phyloP scores from a whole-genome alignment of 37 sponge, comb jelly and placozoan species.

The Agelas oroides region DNA sequence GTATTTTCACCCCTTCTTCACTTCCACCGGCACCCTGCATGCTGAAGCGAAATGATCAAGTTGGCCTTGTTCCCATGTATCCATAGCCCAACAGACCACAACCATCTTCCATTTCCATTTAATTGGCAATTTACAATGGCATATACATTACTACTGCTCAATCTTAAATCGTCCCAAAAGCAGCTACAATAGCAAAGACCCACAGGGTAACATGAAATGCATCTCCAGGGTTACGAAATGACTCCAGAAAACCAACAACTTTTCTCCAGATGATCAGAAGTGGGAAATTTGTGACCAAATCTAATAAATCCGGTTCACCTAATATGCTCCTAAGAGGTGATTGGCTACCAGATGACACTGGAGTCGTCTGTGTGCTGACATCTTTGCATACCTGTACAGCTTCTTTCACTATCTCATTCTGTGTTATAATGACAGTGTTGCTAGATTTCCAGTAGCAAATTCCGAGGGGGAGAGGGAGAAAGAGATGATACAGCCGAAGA shows the following conservation, averaged over 20 bases:
- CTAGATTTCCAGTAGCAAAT: constrained; percentile 24
- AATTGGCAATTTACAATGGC: no score
- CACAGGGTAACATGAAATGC: constrained; percentile 64
- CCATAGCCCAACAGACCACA: no score
- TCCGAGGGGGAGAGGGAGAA: constrained; percentile 72
- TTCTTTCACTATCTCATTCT: not conserved
- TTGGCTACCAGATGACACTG: not conserved
- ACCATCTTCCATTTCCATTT: no score
- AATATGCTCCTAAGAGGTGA: not conserved
- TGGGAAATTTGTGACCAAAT: constrained; percentile 48
- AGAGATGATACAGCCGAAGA: constrained; percentile 70
- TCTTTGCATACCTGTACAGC: not conserved
- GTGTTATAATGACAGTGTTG: not conserved
- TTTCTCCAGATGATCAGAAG: constrained; percentile 65
- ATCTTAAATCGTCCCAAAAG: constrained; percentile 44
- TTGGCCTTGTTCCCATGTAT: no score
- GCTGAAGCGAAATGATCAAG: no score
- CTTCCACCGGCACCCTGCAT: no score
- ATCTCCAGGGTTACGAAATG: constrained; percentile 37
- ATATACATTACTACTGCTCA: no score
- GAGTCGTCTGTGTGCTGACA: not conserved
- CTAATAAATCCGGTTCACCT: not conserved
- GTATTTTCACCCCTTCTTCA: no score
- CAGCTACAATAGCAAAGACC: constrained; percentile 56
- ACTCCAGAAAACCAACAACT: constrained; percentile 47